Conservation (phyloP, 2,888 invertebrate species). For the Corbicula japonica region DNA sequence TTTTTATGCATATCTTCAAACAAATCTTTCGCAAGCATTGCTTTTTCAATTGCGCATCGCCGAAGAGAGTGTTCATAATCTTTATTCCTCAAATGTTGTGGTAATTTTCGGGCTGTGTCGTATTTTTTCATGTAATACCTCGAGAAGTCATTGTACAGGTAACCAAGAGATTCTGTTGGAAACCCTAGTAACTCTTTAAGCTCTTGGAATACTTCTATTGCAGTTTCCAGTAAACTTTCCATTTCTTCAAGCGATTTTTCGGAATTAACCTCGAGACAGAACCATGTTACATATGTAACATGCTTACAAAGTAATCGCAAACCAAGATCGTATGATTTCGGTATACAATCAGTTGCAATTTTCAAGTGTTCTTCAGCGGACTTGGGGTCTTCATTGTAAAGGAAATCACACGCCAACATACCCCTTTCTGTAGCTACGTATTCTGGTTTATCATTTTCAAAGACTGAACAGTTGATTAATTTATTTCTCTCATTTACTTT, state of each 20-base stretch:
- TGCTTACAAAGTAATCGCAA: neutral
- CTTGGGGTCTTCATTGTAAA: neutral
- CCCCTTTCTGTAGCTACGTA: neutral
- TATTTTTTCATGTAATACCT: conserved; percentile 4
- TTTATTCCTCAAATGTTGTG: no score
- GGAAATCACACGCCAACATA: neutral
- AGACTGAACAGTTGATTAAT: neutral
- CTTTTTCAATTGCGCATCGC: neutral
- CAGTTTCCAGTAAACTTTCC: neutral
- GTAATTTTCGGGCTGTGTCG: no score
- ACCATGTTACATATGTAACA: neutral
- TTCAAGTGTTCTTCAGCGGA: neutral
- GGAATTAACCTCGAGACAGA: neutral
- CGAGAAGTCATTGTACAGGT: neutral
- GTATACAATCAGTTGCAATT: neutral
- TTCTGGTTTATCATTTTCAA: neutral
- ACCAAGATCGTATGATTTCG: neutral
- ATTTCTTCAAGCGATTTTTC: neutral
- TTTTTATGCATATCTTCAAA: neutral
- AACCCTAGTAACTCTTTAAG: neutral
- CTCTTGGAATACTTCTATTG: neutral
- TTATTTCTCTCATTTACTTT: neutral
- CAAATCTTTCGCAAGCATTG: neutral
- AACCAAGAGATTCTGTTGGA: neutral
- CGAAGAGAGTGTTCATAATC: no score